A percentile compares a stretch with the other conserved stretches of the same genome.
Evolutionary conservation across 2,797 vertebrate genomes (phyloP).

Genomic region (Eremophila alpestris): DNA sequence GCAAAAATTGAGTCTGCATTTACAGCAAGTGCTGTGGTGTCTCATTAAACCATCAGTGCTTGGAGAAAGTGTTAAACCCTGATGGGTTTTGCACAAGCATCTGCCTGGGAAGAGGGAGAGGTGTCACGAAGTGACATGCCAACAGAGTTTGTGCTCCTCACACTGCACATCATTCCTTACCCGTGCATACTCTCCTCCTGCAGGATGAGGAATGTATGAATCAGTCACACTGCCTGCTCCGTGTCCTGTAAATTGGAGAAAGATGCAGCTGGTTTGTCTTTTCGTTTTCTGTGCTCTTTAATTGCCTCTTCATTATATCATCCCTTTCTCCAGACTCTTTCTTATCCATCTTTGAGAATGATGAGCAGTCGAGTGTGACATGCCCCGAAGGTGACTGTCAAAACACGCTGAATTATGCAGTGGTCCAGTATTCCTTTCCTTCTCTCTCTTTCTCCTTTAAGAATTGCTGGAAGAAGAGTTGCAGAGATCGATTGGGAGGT

Average conservation of each 20-base stretch:
- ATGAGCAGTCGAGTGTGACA: slow-evolving; percentile 45
- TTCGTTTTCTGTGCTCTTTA: slow-evolving; percentile 20
- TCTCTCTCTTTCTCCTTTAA: background rate
- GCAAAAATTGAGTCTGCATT: background rate
- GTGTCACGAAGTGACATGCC: background rate
- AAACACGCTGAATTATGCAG: slow-evolving; percentile 51
- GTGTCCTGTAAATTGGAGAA: slow-evolving; percentile 16
- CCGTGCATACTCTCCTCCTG: accelerated
- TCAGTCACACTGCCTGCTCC: background rate
- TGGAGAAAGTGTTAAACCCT: background rate
- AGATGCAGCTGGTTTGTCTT: slow-evolving; percentile 46
- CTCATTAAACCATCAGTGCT: slow-evolving; percentile 12
- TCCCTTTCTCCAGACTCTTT: slow-evolving; percentile 36
- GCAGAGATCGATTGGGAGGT: background rate
- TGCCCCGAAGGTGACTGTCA: slow-evolving; percentile 51
- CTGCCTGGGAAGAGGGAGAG: background rate
- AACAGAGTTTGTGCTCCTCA: background rate
- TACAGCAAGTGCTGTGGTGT: background rate
- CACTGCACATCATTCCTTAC: background rate
- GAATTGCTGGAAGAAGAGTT: background rate
- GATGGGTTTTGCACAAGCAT: background rate
- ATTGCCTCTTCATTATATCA: slow-evolving; percentile 43
- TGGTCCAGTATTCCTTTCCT: slow-evolving; percentile 7
- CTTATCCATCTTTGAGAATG: slow-evolving; percentile 45
- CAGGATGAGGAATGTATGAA: background rate